These are phyloP conservation scores for Molanna angustata DNA, from an alignment of 2,888 invertebrate genomes.

Conservation along the genomic window DNA sequence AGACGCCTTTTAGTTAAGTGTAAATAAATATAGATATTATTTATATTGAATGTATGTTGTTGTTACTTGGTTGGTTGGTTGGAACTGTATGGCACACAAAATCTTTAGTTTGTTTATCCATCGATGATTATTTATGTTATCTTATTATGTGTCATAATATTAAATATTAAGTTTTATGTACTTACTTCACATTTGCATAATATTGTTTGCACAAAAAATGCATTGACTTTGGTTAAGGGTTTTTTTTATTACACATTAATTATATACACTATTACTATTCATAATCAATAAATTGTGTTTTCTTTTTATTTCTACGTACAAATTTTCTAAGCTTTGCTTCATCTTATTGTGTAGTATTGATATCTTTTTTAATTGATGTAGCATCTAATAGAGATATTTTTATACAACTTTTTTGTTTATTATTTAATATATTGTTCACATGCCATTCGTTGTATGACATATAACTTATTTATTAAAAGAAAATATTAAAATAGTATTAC, in stretches of 20 bases:
- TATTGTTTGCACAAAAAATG: too few species aligned
- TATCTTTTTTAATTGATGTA: too few species aligned
- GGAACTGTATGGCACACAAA: conserved; percentile 30
- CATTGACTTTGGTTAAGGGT: conserved; percentile 18
- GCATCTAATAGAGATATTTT: conserved; percentile 29
- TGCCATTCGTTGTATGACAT: conserved; percentile 52
- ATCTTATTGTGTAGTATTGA: conserved; percentile 31
- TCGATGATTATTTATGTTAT: conserved; percentile 8
- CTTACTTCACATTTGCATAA: too few species aligned
- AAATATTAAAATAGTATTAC: conserved; percentile 42
- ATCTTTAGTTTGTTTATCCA: conserved; percentile 19
- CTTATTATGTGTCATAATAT: conserved; percentile 34
- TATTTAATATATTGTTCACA: conserved; percentile 54
- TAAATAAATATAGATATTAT: conserved; percentile 27
- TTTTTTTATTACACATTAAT: conserved; percentile 7
- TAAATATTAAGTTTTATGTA: conserved; percentile 34
- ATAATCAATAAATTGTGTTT: conserved; percentile 6
- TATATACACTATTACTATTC: conserved; percentile 11
- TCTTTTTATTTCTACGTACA: conserved; percentile 27
- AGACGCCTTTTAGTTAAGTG: conserved; percentile 27
- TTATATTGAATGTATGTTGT: conserved; percentile 22
- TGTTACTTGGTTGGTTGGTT: conserved; percentile 22
- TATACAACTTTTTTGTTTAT: conserved; percentile 33
- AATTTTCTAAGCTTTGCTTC: conserved; percentile 34
- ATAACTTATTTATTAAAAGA: conserved; percentile 56